Percentiles rank a stretch among this genome's conserved stretches.
phyloP scores from a whole-genome alignment of 2,113 vertebrate genomes.

The Antennarius striatus region DNA sequence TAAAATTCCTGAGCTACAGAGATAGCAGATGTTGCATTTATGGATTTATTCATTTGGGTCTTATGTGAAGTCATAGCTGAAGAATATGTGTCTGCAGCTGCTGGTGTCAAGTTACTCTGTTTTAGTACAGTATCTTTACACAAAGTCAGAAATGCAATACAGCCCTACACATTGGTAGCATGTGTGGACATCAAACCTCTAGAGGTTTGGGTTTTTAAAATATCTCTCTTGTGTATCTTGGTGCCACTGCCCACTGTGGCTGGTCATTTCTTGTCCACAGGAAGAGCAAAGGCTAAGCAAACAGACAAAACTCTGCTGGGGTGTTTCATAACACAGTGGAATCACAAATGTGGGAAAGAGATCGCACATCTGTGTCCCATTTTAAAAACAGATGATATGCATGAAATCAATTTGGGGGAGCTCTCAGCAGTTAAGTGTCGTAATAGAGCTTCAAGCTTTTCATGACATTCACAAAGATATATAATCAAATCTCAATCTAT shows the following conservation, averaged over 20 bases:
- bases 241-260: conserved; percentile 33
- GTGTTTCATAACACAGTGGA: conserved; percentile 23
- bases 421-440: conserved; percentile 32
- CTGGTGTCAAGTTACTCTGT: no score
- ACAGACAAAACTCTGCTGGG: conserved; percentile 44
- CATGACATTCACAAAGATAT: conserved; percentile 34
- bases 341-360: conserved; percentile 65
- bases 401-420: conserved; percentile 53
- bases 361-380: conserved; percentile 67
- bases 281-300: conserved; percentile 56
- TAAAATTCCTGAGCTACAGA: no score
- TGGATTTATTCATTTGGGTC: no score
- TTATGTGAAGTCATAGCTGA: no score
- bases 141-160: conserved; percentile 10
- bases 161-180: neutral
- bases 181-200: conserved; percentile 18
- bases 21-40: no score
- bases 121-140: neutral
- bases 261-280: conserved; percentile 39
- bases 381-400: conserved; percentile 57
- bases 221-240: conserved; percentile 2
- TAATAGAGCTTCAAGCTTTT: conserved; percentile 39
- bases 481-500: conserved; percentile 40
- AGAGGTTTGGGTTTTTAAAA: conserved; percentile 3
- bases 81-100: no score